Evolutionary conservation across 1,140 invertebrate species (phyloP), one percentile per base, ranked within the genome.

Genomic region (Sesamia nonagrioides): DNA sequence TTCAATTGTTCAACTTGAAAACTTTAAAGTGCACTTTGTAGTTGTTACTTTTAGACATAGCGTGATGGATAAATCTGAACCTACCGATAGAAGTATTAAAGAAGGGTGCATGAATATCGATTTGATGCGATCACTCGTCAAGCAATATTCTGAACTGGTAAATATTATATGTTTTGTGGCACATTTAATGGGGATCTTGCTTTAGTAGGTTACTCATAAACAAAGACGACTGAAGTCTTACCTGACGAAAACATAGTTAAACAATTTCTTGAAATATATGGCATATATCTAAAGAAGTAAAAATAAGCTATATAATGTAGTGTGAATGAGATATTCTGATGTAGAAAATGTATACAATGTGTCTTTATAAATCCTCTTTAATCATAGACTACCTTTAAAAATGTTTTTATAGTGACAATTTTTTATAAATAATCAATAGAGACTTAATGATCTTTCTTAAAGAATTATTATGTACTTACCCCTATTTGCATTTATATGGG

Each of bases 71-170:
- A 94, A 91, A 86, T 85, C 87, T 42, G 91, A 91, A 81, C 78
- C 88, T 40, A 82, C 84, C 37, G 56, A 77, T 42, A 86, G 87
- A 79, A 82, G 81, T 69, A 85, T 72, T 69, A 74, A 80, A 7
- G 91, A 93, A 37, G 69, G 66, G n/a, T 81, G 85, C 50, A 77
- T 94, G 35, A 94, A 94, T 58, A 90, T 94, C 35, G 92, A 94
- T 79, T 92, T 91, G 74, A 93, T 94, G 91, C 82, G 93, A 33
- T 92, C 87, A 66, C 82, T 91, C 80, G 95, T 93, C 7, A 95
- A 91, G 77, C 92, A 92, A 77, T 94, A 95, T 79, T 91, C 88
- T 63, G 95, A 92, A 94, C 86, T 93, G 89, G 93, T 93, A 85
- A 91, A 72, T 52, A 18, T 45, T 69, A 33, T n/a, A 11, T 69